Base-by-base conservation (phyloP, 92 coral and sea anemone genomes). In the Metridium senile region DNA sequence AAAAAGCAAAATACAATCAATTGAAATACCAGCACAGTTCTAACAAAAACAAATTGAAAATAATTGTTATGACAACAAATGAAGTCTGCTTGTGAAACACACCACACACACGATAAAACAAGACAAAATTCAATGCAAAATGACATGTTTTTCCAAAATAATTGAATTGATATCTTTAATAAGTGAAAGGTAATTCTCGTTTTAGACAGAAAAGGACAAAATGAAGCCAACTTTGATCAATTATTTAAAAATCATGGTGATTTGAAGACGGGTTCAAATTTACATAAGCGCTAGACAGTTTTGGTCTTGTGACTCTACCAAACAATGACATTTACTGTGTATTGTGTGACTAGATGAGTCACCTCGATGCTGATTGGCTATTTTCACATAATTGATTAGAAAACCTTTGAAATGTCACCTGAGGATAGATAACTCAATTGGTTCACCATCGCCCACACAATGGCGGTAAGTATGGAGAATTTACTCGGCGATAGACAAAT, bases 261-360 rank as follows among this genome's bases (percentile, higher is more conserved):
- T 23, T 51, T 46, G 52, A 29, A 32, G 62, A 47, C 29, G 51
- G 18, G 39, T 30, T 16, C 63, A 25, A 58, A 91, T 91, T 91
- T 74, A 84, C 97, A 91, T 91, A 77, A 18, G 31, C 68, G 63
- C 85, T 76, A 91, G 97, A 91, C 97, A 86, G 69, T 73, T 83
- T 79, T 30, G 63, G 54, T 58, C 69, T 73, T 74, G 86, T 80
- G 70, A 74, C 72, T 67, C 64, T 75, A 43, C 76, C 71, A 79
- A 72, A 88, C 81, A 72, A 67, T 30, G 51, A 58, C 33, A 47
- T 57, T 58, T 1, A 35, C 21, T 49, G 35, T 74, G 70, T 59
- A 63, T 74, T 56, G 65, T 74, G 79, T 78, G 88, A 79, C 87
- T 63, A 32, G 68, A 57, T 61, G 84, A 66, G 80, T 77, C 72